Conservation (phyloP, 2,797 vertebrate species). For the Sus cebifrons region DNA sequence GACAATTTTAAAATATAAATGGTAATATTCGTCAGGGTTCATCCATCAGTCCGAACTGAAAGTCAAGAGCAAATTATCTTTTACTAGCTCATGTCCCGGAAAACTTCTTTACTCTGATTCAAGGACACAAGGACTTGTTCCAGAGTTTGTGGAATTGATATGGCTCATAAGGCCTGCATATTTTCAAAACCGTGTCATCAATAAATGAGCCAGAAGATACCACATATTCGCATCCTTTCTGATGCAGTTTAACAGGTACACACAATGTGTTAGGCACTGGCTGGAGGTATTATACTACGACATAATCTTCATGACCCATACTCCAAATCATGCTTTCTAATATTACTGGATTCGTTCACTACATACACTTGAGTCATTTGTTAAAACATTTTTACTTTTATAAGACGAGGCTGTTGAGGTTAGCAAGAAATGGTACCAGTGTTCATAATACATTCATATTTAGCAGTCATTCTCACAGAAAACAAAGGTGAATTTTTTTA, state of each 20-base stretch:
- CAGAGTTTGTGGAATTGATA: neutral
- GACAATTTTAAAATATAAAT: slow-evolving; percentile 52
- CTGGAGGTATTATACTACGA: neutral
- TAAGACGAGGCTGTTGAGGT: slow-evolving; percentile 8
- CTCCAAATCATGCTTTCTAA: neutral
- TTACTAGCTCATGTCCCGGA: slow-evolving; percentile 7
- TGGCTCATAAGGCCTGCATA: neutral
- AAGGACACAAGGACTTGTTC: neutral
- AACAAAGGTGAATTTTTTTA: slow-evolving; percentile 23
- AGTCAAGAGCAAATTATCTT: slow-evolving; percentile 64
- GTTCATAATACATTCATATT: slow-evolving; percentile 23
- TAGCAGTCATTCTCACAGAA: slow-evolving; percentile 62
- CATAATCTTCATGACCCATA: neutral
- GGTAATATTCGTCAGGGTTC: neutral
- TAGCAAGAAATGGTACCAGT: neutral
- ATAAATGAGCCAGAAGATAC: neutral
- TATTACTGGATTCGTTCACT: neutral
- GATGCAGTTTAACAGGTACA: neutral
- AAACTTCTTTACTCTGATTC: slow-evolving; percentile 14
- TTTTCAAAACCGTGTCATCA: slow-evolving; percentile 34
- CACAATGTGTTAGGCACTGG: neutral
- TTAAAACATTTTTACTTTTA: neutral
- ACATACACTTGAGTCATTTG: neutral
- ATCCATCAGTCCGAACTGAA: slow-evolving; percentile 11
- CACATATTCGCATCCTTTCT: neutral